phyloP scores from a whole-genome alignment of 2,888 invertebrate species.

The Pomacea canaliculata region DNA sequence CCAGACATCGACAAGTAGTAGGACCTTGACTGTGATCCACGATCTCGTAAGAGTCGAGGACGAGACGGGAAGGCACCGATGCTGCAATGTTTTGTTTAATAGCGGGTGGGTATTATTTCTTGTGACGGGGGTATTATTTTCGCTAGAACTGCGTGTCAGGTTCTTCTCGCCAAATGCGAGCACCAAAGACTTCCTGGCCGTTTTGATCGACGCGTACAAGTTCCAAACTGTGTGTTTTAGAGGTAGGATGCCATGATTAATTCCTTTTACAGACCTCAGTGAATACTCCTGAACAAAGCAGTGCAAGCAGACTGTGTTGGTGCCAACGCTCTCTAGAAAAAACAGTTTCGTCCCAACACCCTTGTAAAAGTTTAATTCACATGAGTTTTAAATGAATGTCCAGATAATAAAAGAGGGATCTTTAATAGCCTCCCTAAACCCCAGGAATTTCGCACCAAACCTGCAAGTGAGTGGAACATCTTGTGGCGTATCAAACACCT shows the following conservation, averaged over 20 bases:
- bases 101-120: not conserved
- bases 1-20: constrained; percentile 9
- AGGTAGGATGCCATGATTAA: constrained; percentile 27
- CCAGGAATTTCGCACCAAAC: too few species aligned
- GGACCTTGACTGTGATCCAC: constrained; percentile 6
- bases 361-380: too few species aligned
- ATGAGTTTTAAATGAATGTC: too few species aligned
- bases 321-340: not conserved
- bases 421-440: too few species aligned
- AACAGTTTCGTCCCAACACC: not conserved
- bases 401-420: too few species aligned
- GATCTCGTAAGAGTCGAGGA: constrained; percentile 3
- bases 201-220: constrained; percentile 6
- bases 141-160: not conserved
- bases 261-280: constrained; percentile 15
- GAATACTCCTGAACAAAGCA: not conserved
- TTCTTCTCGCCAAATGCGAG: not conserved
- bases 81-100: not conserved
- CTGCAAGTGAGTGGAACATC: too few species aligned
- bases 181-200: not conserved
- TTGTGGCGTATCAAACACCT: too few species aligned
- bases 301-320: constrained; percentile 13
- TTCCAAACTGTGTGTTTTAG: constrained; percentile 8
- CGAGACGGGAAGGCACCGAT: not conserved
- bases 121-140: constrained; percentile 25